These are phyloP conservation scores for Lamellibrachia columna DNA, from an alignment of 2,888 invertebrate species.

Conservation along the genomic window DNA sequence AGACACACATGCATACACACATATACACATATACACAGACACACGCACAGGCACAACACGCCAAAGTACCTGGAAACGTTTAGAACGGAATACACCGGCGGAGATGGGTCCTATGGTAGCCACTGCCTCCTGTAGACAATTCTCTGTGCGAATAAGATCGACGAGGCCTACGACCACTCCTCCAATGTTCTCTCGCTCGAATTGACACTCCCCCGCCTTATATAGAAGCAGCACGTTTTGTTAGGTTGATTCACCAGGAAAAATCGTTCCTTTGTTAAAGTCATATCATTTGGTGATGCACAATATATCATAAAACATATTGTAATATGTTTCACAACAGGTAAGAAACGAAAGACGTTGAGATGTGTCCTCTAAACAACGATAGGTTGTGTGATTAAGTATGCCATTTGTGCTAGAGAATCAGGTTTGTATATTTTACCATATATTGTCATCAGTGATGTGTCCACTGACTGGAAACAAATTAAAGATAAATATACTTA, in stretches of 20 bases:
- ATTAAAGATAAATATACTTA: slow-evolving; percentile 24
- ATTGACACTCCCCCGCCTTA: neutral
- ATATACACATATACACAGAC: neutral
- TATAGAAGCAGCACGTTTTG: neutral
- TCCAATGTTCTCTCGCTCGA: neutral
- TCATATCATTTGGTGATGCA: neutral
- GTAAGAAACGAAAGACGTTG: neutral
- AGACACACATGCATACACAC: neutral
- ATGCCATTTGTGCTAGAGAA: neutral
- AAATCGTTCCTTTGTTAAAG: neutral
- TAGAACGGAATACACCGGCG: neutral
- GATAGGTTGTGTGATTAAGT: neutral
- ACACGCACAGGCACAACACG: neutral
- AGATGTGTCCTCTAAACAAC: neutral
- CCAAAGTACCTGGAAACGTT: too few relatives aligned
- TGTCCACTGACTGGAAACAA: too few relatives aligned
- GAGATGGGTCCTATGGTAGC: neutral
- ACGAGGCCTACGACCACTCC: neutral
- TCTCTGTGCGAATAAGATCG: neutral
- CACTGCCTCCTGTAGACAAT: neutral
- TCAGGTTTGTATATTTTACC: neutral
- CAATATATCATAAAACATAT: too few relatives aligned
- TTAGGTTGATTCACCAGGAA: neutral
- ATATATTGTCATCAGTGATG: neutral
- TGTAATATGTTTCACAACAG: too few relatives aligned